Evolutionary conservation across 2,888 invertebrate species (phyloP), one percentile per base, ranked within the genome.

Genomic region (Nymphalis c-album): DNA sequence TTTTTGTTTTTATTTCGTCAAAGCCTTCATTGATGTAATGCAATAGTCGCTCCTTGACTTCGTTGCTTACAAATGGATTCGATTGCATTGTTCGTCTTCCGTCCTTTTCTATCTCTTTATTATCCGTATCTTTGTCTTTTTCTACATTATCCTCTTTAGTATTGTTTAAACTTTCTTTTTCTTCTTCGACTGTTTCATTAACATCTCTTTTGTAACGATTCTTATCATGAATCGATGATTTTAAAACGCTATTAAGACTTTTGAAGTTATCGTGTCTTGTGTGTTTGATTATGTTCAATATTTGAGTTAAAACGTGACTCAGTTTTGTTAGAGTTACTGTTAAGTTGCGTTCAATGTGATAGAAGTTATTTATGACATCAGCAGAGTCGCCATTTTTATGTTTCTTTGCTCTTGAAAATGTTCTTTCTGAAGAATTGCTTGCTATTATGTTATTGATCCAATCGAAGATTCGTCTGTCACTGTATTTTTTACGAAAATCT

Each of bases 11-110:
- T 0, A 86, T 76, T 3, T 84, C 80, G 1, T 68, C 59, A 17
- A 82, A 81, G 7, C 75, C 76, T 20, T 81, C 79, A 6, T 78
- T 74, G 5, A 83, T 69, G 45, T 82, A 81, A 0, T 70, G 64
- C 0, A 85, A 63, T 0, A 85, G 57, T 71, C 81, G 83, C 0
- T 70, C 65, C 73, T 80, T 84, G 0, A 85, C 70, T 40, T 71
- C 73, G n/a, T 61, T 71, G 18, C 61, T 72, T 35, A 18, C 57
- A 6, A 70, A 63, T 10, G 72, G 64, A 18, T 67, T 67, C 2
- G 35, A 10, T 6, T 46, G 20, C 16, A 46, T 20, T 4, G 18
- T 35, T 45, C 60, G 60, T 45, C 60, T 20, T 22, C 60, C 60
- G 16, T 22, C 17, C 8, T 22, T 22, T 60, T 47, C 46, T 22